Evolutionary conservation across 2,797 vertebrate species (phyloP), one percentile per base, ranked within the genome.

Genomic region (Enteromius argenteus): DNA sequence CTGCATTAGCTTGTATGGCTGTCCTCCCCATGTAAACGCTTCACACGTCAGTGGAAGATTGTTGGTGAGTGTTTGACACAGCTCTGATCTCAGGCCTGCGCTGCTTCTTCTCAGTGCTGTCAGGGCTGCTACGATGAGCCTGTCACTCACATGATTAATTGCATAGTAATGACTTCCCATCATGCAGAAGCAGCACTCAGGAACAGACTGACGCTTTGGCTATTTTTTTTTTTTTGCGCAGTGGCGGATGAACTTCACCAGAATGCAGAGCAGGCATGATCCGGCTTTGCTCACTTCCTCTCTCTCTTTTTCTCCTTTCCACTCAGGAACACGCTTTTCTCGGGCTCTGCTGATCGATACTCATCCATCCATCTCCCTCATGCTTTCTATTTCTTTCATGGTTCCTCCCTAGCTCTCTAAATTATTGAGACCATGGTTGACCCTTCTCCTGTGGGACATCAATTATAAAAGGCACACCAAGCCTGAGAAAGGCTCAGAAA

Each of bases 381-480:
- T 5, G 15, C 53, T 83, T 82, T 74, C 79, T 81, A 76, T 82
- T 77, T 30, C 64, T 81, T 73, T 74, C 84, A 73, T 80, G 71
- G 79, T 80, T 67, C 56, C 69, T 80, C 68, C 75, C 71, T 74
- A 58, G 74, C 80, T 83, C 53, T 64, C 71, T 77, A 58, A 88
- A 75, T 85, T 79, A 87, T 81, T 64, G 77, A 88, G 72, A 60
- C 79, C 84, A 85, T 74, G 77, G 44, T 79, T 87, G 84, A 88
- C 86, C 87, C 81, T 85, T 84, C 80, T 87, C 78, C 81, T 79
- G 73, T 15, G 81, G 80, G 86, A 87, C 72, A 73, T 84, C 80
- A 81, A 74, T 88, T 87, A 79, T 81, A 85, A 78, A 87, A 81
- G 68, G 62, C 71, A 79, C 77, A 58, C 62, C 77, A 30, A 81